Evolutionary conservation across 2,888 invertebrate genomes (phyloP).

Genomic region (Drosophila niveifrons): DNA sequence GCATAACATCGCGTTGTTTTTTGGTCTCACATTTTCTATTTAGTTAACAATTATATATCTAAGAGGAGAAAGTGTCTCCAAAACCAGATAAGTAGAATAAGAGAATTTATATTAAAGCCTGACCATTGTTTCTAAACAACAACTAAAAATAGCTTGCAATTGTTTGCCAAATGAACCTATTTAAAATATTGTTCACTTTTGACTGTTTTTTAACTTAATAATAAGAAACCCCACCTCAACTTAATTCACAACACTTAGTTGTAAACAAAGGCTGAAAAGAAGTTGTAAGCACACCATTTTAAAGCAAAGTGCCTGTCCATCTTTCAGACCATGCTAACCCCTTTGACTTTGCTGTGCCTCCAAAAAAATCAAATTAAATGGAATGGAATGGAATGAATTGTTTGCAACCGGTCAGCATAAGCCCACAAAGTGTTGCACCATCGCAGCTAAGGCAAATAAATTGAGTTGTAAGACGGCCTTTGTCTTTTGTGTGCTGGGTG

Average conservation of each 20-base stretch:
- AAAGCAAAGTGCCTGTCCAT: background rate
- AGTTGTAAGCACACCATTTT: background rate
- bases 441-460: slow-evolving; percentile 63
- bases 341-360: background rate
- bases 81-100: too few relatives aligned
- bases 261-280: background rate
- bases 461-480: slow-evolving; percentile 67
- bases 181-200: background rate
- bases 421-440: slow-evolving; percentile 55
- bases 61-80: too few relatives aligned
- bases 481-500: slow-evolving; percentile 10
- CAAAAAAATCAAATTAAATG: slow-evolving; percentile 23
- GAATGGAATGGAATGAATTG: slow-evolving; percentile 31
- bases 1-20: too few relatives aligned
- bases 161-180: background rate
- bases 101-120: too few relatives aligned
- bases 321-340: background rate
- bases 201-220: background rate
- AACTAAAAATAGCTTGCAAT: background rate
- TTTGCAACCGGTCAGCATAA: slow-evolving; percentile 29
- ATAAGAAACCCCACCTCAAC: background rate
- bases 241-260: background rate
- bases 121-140: background rate
- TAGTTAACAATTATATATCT: too few relatives aligned
- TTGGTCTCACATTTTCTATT: too few relatives aligned